Percentiles rank a stretch among this genome's conserved stretches.
Evolutionary conservation across 1,140 invertebrate species (phyloP).

Genomic region (Araneus ventricosus): DNA sequence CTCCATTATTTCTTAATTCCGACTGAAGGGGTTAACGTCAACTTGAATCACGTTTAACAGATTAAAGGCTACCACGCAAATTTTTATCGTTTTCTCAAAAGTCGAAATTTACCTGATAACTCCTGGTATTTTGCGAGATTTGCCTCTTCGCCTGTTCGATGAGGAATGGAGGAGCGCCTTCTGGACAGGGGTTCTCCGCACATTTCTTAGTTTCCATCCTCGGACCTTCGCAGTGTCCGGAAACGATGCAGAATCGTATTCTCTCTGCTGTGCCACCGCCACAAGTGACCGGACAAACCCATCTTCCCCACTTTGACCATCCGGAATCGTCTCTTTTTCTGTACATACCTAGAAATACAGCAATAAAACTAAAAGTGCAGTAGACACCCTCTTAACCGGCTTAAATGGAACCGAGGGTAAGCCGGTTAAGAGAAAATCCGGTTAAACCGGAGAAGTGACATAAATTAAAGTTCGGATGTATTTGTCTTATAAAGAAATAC

Average conservation of each 20-base stretch:
- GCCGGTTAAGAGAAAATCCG: too few species aligned
- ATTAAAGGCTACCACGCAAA: too few species aligned
- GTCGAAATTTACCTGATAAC: not conserved
- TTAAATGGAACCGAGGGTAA: too few species aligned
- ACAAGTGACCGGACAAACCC: slow-evolving; percentile 42
- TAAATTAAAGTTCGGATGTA: too few species aligned
- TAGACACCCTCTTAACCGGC: too few species aligned
- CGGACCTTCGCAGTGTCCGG: not conserved
- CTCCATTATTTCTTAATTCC: too few species aligned
- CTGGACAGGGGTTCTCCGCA: slow-evolving; percentile 17
- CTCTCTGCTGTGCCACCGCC: not conserved
- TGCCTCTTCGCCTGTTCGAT: not conserved
- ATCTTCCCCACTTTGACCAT: not conserved
- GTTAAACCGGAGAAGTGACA: too few species aligned
- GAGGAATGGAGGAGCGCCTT: not conserved
- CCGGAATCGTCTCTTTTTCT: not conserved
- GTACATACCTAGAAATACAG: not conserved
- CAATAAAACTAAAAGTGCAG: not conserved
- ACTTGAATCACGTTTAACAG: too few species aligned
- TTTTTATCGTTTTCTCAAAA: not conserved
- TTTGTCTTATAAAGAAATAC: too few species aligned
- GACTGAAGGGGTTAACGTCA: too few species aligned
- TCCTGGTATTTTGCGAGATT: not conserved
- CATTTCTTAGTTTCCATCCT: not conserved
- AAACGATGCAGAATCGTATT: not conserved